A percentile compares a stretch with the other conserved stretches of the same genome.
Evolutionary conservation across 2,888 invertebrate species (phyloP).

Genomic region (Callyntrura guangdongensis): DNA sequence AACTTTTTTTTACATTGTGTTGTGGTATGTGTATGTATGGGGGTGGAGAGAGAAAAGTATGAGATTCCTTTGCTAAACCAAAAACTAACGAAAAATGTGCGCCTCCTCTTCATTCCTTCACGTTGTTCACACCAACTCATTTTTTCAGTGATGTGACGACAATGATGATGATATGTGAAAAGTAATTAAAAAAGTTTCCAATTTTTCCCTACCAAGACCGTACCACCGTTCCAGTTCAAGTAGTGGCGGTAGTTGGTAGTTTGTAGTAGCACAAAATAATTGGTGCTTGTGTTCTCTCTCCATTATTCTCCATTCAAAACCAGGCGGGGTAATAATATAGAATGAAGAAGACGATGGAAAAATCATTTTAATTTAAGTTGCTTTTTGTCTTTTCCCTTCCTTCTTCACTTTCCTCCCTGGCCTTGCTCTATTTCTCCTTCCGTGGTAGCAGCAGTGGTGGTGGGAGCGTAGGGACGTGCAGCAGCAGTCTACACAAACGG

Average conservation of each 20-base stretch:
- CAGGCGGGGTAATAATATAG: neutral
- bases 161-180: conserved; percentile 48
- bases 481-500: neutral
- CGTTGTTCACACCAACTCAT: conserved; percentile 41
- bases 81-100: neutral
- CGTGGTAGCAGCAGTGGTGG: neutral
- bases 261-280: conserved; percentile 29
- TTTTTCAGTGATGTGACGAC: conserved; percentile 4
- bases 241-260: neutral
- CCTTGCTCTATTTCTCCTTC: neutral
- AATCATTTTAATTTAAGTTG: conserved; percentile 55
- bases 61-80: neutral
- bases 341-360: conserved; percentile 3
- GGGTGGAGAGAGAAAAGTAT: neutral
- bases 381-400: conserved; percentile 31
- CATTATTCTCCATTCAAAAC: conserved; percentile 2
- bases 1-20: neutral
- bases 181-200: conserved; percentile 72
- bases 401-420: neutral
- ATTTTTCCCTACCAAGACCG: neutral
- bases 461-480: neutral
- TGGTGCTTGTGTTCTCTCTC: conserved; percentile 32
- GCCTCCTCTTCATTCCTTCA: neutral
- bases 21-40: neutral
- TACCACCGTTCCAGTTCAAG: neutral